These are phyloP conservation scores for Cherax quadricarinatus DNA, from an alignment of 1,140 invertebrate genomes.

Conservation along the genomic window DNA sequence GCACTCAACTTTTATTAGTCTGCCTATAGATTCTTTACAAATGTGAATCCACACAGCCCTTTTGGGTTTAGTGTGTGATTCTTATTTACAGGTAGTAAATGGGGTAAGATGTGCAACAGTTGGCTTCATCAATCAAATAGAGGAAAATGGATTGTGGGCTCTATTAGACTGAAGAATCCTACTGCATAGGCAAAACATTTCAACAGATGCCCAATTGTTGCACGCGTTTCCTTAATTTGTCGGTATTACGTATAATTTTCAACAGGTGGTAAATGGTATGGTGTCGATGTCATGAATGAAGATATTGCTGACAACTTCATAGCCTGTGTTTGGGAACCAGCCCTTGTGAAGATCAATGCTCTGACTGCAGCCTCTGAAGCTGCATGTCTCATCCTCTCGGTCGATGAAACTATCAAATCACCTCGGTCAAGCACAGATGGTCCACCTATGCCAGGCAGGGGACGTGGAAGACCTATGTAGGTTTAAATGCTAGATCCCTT, in stretches of 20 bases:
- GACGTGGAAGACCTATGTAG: conserved; percentile 59
- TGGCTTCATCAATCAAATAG: too few relatives aligned
- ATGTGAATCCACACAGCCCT: too few relatives aligned
- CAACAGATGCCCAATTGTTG: too few relatives aligned
- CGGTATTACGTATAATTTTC: background rate
- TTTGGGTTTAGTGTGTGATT: too few relatives aligned
- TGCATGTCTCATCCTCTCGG: conserved; percentile 95
- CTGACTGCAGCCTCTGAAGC: conserved; percentile 97
- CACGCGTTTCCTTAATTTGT: too few relatives aligned
- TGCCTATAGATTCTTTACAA: too few relatives aligned
- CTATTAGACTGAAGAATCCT: too few relatives aligned
- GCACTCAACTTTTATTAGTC: too few relatives aligned
- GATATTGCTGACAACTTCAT: conserved; percentile 96
- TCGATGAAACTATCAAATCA: conserved; percentile 98
- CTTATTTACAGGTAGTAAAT: too few relatives aligned
- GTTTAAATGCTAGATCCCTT: background rate
- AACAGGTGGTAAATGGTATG: conserved; percentile 89
- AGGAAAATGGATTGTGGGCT: too few relatives aligned
- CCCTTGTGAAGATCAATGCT: conserved; percentile 97
- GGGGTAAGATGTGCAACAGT: too few relatives aligned
- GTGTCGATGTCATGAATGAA: conserved; percentile 96
- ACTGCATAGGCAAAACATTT: too few relatives aligned
- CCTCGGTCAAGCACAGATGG: conserved; percentile 81
- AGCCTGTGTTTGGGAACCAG: conserved; percentile 98
- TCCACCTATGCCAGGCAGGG: conserved; percentile 48